phyloP scores from a whole-genome alignment of 2,797 vertebrate genomes.

The Pangasius krempfi region DNA sequence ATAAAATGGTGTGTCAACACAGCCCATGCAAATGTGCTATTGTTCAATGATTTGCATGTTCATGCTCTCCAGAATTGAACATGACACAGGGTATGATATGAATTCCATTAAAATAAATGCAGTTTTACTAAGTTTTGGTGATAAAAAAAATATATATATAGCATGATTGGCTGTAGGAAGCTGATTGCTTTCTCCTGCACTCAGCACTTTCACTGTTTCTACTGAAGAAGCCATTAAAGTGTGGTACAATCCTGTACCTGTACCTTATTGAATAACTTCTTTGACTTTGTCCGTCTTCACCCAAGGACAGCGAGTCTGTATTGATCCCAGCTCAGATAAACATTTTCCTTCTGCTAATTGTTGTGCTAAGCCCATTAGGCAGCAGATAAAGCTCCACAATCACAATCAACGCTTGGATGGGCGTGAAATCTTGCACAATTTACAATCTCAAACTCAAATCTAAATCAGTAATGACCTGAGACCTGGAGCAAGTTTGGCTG shows the following conservation, averaged over 20 bases:
- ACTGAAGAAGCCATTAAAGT: slow-evolving; percentile 57
- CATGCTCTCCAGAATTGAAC: slow-evolving; percentile 1
- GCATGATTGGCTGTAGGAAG: slow-evolving; percentile 60
- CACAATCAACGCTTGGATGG: slow-evolving; percentile 61
- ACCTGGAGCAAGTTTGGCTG: slow-evolving; percentile 45
- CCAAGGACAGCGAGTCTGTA: slow-evolving; percentile 67
- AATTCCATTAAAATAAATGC: background rate
- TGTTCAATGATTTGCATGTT: background rate
- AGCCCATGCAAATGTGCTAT: background rate
- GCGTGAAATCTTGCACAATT: slow-evolving; percentile 61
- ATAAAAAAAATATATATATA: background rate
- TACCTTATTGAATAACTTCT: slow-evolving; percentile 65
- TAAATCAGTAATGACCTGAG: slow-evolving; percentile 56
- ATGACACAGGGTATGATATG: background rate
- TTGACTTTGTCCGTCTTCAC: slow-evolving; percentile 66
- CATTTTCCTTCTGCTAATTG: slow-evolving; percentile 71
- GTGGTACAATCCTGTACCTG: slow-evolving; percentile 51
- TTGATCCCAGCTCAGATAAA: slow-evolving; percentile 74
- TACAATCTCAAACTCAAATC: slow-evolving; percentile 53
- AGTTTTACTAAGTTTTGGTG: background rate
- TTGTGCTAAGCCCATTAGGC: slow-evolving; percentile 68
- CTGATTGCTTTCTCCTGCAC: slow-evolving; percentile 56
- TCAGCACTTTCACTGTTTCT: slow-evolving; percentile 50
- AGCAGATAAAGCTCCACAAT: slow-evolving; percentile 55
- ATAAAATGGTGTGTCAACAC: background rate